These are phyloP conservation scores for Pterostichus niger DNA, from an alignment of 2,888 invertebrate genomes.

Conservation along the genomic window DNA sequence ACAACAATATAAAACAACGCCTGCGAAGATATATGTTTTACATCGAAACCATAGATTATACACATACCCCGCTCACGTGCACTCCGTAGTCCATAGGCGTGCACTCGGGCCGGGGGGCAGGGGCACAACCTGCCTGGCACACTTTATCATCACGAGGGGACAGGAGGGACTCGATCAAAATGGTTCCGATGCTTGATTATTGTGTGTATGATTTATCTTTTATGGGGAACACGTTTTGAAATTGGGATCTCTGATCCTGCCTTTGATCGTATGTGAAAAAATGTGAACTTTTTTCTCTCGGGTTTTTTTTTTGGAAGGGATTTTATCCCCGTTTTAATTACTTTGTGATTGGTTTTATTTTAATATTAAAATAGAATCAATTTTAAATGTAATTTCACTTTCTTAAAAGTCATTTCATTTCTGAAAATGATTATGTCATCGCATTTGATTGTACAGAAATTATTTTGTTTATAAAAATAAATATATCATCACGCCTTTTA, in stretches of 20 bases:
- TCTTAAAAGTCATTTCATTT: conserved; percentile 5
- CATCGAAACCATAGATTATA: conserved; percentile 60
- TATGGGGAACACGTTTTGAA: conserved; percentile 58
- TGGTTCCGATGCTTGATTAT: conserved; percentile 55
- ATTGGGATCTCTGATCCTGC: conserved; percentile 40
- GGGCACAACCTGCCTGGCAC: conserved; percentile 51
- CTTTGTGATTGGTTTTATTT: conserved; percentile 44
- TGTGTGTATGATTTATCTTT: conserved; percentile 56
- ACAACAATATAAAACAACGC: conserved; percentile 55
- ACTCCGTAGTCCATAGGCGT: conserved; percentile 29
- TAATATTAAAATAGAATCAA: conserved; percentile 28
- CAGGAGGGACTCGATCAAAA: conserved; percentile 42
- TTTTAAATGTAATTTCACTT: conserved; percentile 31
- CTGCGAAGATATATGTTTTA: conserved; percentile 58
- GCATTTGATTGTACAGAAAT: too few species aligned
- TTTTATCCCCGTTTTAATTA: conserved; percentile 45
- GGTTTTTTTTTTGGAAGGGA: not conserved
- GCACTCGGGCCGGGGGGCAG: conserved; percentile 27
- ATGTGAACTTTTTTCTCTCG: conserved; percentile 52
- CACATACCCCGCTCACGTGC: conserved; percentile 46
- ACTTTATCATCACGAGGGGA: conserved; percentile 54
- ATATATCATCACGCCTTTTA: too few species aligned
- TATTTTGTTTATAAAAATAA: too few species aligned
- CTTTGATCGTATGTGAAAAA: conserved; percentile 60
- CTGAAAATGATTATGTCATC: too few species aligned